Base-by-base conservation (phyloP, 2,888 invertebrate genomes). In the Hydraecia micacea region DNA sequence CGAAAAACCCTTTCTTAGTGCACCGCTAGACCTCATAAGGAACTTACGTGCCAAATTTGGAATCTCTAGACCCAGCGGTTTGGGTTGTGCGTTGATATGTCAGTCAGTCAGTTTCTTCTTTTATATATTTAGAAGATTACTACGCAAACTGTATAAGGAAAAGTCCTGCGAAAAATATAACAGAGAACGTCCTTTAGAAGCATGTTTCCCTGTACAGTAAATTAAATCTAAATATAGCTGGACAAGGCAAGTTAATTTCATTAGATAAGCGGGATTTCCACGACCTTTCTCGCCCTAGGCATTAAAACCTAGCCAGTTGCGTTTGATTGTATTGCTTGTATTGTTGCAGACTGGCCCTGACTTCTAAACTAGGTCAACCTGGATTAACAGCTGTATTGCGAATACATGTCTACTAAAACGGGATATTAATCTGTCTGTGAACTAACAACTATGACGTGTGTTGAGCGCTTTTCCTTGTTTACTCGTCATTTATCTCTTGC, bases 141-240 rank as follows among this genome's bases (percentile, higher is more conserved):
- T 60, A 72, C 46, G 65, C 49, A 67, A 67, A n/a, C 28, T 15
- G 25, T 18, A 74, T n/a, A 11, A 84, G 81, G 81, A 84, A 78
- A 81, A 85, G 67, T 55, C 58, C 25, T 60, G 32, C 55, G 55
- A 81, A 74, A 75, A 78, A 63, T 74, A 63, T 60, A 75, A 42
- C n/a, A 52, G n/a, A 32, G 55, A 70, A 71, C 72, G 49, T 80
- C 71, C 71, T 84, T 69, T 69, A 18, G 7, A 39, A 72, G 4
- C 3, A 49, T 74, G 73, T 80, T 75, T 81, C 68, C 81, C 55
- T 18, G 28, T 73, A 55, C 52, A 55, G 66, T 55, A 49, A 78
- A 78, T 78, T 74, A 72, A 77, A 84, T 85, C 75, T 76, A 84
- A 85, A 78, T 84, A 78, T 81, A 85, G 71, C 65, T 55, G 62